Evolutionary conservation across 1,140 invertebrate genomes (phyloP), one percentile per base, ranked within the genome.

Genomic region (Trichonephila clavata): DNA sequence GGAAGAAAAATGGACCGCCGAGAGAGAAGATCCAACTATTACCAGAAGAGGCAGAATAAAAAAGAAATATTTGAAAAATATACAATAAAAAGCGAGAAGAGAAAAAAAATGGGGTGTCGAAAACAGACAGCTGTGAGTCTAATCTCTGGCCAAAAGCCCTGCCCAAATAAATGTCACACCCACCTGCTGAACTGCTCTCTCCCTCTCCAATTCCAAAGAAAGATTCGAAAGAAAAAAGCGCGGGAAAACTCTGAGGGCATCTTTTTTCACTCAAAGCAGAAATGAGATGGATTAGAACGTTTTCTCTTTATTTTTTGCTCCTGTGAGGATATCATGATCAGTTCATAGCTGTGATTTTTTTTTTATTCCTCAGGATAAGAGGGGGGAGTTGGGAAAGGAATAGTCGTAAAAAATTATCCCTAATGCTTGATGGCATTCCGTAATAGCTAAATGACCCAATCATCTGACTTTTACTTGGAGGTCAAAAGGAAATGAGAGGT

Each of bases 81-180:
- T 21, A 63, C 20, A 39, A n/a, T 57, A 57, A 87, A 87, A 65
- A 87, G 63, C 81, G 57, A 0, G 21, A 16, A 43, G 57, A 6
- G 43, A 13, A 27, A 60, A 60, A 43, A 50, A 61, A 32, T 24
- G 27, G 27, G 24, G 24, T 87, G 59, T 87, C 60, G 86, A 87
- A 87, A 87, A 87, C 39, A 39, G 50, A 87, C 86, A 87, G 86
- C 86, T 87, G 86, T 87, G 43, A 14, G 59, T 87, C 59, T 87
- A 63, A 87, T 86, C 57, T 63, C 84, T 57, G 43, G 18, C 14
- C 83, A 57, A 87, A 63, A 63, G 60, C 86, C 60, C 59, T 87
- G 86, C 86, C 61, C 60, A 87, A 61, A 87, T 87, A 87, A 87
- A 87, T 87, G 86, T 87, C 86, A 87, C 86, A 87, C 86, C 86